Evolutionary conservation across 1,140 invertebrate genomes (phyloP).

Genomic region (Drosophila watanabei): DNA sequence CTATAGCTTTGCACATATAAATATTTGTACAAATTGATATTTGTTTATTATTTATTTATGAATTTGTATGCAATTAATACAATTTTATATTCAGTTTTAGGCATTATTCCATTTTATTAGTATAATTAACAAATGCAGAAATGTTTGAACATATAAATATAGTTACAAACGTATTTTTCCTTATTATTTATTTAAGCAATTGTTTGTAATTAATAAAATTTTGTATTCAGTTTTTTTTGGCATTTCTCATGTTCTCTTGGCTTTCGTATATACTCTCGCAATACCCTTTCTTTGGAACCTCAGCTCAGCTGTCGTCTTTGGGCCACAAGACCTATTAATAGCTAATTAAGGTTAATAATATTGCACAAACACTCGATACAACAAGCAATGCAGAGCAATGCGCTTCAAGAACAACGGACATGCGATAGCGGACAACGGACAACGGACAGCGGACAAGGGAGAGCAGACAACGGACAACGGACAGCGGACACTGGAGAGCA

Average conservation of each 20-base stretch:
- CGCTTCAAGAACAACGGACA: not conserved
- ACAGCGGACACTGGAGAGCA: slow-evolving; percentile 3
- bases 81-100: too few relatives aligned
- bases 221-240: not conserved
- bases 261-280: not conserved
- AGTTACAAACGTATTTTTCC: too few relatives aligned
- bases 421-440: slow-evolving; percentile 1
- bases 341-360: slow-evolving; percentile 78
- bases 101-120: too few relatives aligned
- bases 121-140: too few relatives aligned
- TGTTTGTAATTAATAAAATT: not conserved
- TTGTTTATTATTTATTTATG: too few relatives aligned
- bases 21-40: too few relatives aligned
- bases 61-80: too few relatives aligned
- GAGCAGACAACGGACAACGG: slow-evolving; percentile 10
- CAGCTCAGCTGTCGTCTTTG: slow-evolving; percentile 1
- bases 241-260: not conserved
- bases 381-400: slow-evolving; percentile 11
- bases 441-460: slow-evolving; percentile 11
- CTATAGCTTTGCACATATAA: too few relatives aligned
- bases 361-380: slow-evolving; percentile 41
- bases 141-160: too few relatives aligned
- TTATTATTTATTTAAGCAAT: too few relatives aligned
- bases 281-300: slow-evolving; percentile 1
- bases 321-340: slow-evolving; percentile 54